Base-by-base conservation (phyloP, 2,888 invertebrate species). In the Ectemnius cavifrons region DNA sequence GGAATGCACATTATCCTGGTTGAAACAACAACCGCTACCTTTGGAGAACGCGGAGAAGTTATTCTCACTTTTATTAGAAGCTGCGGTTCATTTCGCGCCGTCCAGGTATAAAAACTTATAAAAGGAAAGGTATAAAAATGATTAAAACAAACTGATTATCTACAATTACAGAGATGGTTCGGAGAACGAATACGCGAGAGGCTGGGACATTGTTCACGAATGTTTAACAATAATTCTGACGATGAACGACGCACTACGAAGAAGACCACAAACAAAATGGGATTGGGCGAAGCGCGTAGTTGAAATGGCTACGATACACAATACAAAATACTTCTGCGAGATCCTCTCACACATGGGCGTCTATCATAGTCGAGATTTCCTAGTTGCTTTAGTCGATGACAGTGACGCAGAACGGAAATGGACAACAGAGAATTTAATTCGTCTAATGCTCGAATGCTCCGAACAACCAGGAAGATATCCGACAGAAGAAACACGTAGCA, bases 401-500 rank as follows among this genome's bases (percentile, higher is more conserved):
- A 92, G 92, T 73, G 89, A 91, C 4, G 90, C 92, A 64, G 92
- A 93, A 57, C 89, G 92, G 46, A 92, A 92, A 20, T 92, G 93
- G 77, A 91, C 94, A 20, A 92, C 93, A 49, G 91, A 93, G 87
- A 92, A 94, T 71, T 89, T 97, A 58, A 93, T 98, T 0, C 93
- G 94, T 75, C 92, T 96, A 69, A 92, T 97, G 75, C 91, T 98
- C 66, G 94, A 94, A 69, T 97, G 97, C 86, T 96, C 97, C 58
- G 95, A 95, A 75, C 94, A 95, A 77, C 94, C 95, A 8, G 98
- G 98, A 0, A 94, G 95, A 80, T 98, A 96, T 92, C 98, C 98
- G 0, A 93, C 95, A 3, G 96, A 98, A 86, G 98, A 98, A 91
- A 95, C 94, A 0, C 94, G 96, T 76, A 98, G 97, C 87, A 96